These are phyloP conservation scores for Cheilosia soror DNA, from an alignment of 2,888 invertebrate species.

Conservation along the genomic window DNA sequence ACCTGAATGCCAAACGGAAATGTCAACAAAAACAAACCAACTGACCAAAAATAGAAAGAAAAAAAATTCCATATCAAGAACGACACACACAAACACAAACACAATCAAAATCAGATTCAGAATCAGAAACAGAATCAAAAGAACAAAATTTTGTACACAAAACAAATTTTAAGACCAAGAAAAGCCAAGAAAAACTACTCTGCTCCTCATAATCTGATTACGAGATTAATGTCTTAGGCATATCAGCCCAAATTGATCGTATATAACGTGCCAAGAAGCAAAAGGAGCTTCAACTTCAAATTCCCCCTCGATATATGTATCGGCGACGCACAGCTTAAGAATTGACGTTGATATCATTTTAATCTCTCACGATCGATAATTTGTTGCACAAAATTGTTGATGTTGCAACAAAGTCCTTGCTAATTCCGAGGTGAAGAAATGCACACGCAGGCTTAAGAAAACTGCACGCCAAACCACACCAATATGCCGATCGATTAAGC, in stretches of 20 bases:
- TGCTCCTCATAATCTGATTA: constrained; percentile 80
- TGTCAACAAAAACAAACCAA: constrained; percentile 50
- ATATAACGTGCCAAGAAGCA: constrained; percentile 47
- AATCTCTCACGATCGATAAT: constrained; percentile 75
- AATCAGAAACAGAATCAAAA: constrained; percentile 9
- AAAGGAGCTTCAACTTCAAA: constrained; percentile 34
- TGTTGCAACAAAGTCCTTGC: constrained; percentile 60
- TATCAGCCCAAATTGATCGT: constrained; percentile 72
- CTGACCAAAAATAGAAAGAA: constrained; percentile 50
- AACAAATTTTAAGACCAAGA: constrained; percentile 55
- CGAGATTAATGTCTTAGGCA: constrained; percentile 80
- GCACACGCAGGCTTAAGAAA: constrained; percentile 42
- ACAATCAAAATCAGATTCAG: not conserved
- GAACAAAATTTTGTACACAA: constrained; percentile 33
- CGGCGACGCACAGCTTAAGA: constrained; percentile 49
- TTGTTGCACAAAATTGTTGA: constrained; percentile 75
- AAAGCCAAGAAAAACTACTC: constrained; percentile 72
- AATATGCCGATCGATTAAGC: constrained; percentile 36
- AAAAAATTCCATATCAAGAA: constrained; percentile 35
- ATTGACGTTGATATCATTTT: constrained; percentile 73
- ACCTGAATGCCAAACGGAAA: constrained; percentile 51
- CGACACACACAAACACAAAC: constrained; percentile 15
- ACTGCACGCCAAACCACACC: not conserved
- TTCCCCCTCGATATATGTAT: constrained; percentile 1
- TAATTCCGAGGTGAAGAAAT: constrained; percentile 72